Conservation (phyloP, 2,888 invertebrate species). For the Chrysodeixis includens region DNA sequence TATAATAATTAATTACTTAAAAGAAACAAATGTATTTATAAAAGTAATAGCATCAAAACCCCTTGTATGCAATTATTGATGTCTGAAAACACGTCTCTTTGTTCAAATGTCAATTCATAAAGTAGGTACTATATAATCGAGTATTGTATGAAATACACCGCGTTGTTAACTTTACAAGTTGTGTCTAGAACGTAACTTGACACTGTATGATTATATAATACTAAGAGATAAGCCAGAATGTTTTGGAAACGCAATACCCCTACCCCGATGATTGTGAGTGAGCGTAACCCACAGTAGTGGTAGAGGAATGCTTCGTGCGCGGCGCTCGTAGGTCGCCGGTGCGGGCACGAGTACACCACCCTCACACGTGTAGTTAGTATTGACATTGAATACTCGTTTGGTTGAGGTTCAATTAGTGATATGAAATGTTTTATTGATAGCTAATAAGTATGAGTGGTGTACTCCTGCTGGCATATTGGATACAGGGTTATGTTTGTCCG, state of each 20-base stretch:
- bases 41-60: neutral
- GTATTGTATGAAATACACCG: constrained; percentile 1
- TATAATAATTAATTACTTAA: no score
- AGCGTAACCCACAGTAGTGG: neutral
- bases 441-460: neutral
- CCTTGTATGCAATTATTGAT: neutral
- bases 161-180: neutral
- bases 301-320: neutral
- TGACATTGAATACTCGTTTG: constrained; percentile 5
- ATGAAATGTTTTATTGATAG: neutral
- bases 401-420: constrained; percentile 7
- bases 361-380: neutral
- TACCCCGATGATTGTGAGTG: neutral
- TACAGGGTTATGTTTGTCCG: constrained; percentile 10
- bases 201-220: neutral
- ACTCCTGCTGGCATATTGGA: neutral
- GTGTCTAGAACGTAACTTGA: neutral
- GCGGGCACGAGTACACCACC: neutral
- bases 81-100: neutral
- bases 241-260: neutral
- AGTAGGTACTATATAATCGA: neutral
- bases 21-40: neutral
- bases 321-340: neutral
- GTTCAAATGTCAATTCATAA: constrained; percentile 4
- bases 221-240: neutral